Evolutionary conservation across 2,797 vertebrate genomes (phyloP).

Genomic region (Gymnoscopelus braueri): DNA sequence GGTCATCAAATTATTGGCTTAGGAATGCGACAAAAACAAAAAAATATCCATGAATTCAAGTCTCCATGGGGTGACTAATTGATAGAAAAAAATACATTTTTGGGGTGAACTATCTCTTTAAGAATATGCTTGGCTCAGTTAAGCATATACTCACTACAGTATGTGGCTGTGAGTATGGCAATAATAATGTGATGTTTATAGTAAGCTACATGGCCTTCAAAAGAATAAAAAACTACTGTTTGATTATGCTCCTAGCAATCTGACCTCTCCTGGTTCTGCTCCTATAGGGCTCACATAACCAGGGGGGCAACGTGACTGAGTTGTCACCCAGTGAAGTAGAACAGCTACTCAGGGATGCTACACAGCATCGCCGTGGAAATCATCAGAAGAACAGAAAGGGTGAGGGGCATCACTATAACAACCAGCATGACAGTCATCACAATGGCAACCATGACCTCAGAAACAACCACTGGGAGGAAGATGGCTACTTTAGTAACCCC

Average conservation of each 20-base stretch:
- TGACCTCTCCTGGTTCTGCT: conserved; percentile 4
- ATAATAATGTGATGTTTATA: no score
- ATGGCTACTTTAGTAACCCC: background rate
- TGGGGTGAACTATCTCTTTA: no score
- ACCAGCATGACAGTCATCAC: conserved; percentile 23
- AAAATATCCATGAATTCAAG: no score
- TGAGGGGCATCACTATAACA: conserved; percentile 40
- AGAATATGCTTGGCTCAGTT: no score
- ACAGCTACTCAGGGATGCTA: conserved; percentile 83
- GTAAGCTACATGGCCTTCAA: no score
- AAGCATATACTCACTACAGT: no score
- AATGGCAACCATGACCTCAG: background rate
- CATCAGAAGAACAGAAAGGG: conserved; percentile 1
- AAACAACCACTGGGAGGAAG: background rate
- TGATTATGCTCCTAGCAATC: background rate
- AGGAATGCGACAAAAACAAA: no score
- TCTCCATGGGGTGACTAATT: no score
- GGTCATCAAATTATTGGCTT: no score
- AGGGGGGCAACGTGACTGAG: conserved; percentile 59
- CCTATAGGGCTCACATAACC: conserved; percentile 54
- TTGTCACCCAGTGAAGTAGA: conserved; percentile 86
- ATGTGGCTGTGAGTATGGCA: no score
- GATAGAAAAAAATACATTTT: no score
- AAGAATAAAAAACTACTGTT: no score
- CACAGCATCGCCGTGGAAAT: conserved; percentile 48